Conservation (phyloP, 2,888 invertebrate species). For the Eurytoma californica region DNA sequence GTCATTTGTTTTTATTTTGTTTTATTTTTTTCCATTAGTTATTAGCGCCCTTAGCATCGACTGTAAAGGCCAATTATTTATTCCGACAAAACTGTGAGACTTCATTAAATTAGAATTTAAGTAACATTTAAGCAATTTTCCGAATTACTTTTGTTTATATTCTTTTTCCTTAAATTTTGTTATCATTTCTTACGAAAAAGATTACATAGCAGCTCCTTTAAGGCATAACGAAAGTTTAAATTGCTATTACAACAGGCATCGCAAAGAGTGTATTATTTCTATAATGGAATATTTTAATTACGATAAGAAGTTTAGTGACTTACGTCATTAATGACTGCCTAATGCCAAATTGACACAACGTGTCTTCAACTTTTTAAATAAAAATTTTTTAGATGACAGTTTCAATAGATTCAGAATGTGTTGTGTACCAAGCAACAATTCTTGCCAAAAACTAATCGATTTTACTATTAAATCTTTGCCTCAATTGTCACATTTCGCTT, state of each 20-base stretch:
- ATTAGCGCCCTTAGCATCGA: slow-evolving; percentile 30
- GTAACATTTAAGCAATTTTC: slow-evolving; percentile 33
- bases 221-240: background rate
- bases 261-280: slow-evolving; percentile 28
- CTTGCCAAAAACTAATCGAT: slow-evolving; percentile 50
- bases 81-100: slow-evolving; percentile 54
- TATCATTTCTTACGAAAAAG: no score
- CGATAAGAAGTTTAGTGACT: slow-evolving; percentile 46
- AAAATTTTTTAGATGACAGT: slow-evolving; percentile 42
- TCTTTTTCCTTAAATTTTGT: slow-evolving; percentile 12
- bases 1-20: slow-evolving; percentile 21
- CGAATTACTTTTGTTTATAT: slow-evolving; percentile 27
- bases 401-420: slow-evolving; percentile 46
- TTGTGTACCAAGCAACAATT: slow-evolving; percentile 43
- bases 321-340: slow-evolving; percentile 69
- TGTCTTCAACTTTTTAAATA: slow-evolving; percentile 50
- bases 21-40: slow-evolving; percentile 46
- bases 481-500: slow-evolving; percentile 38
- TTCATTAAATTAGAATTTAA: slow-evolving; percentile 53
- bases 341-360: slow-evolving; percentile 69
- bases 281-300: slow-evolving; percentile 33
- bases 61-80: slow-evolving; percentile 50
- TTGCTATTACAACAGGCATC: slow-evolving; percentile 26
- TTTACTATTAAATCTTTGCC: slow-evolving; percentile 34
- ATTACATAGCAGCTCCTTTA: no score